These are phyloP conservation scores for Muntiacus muntjak DNA, from an alignment of 2,113 vertebrate species.

Conservation along the genomic window DNA sequence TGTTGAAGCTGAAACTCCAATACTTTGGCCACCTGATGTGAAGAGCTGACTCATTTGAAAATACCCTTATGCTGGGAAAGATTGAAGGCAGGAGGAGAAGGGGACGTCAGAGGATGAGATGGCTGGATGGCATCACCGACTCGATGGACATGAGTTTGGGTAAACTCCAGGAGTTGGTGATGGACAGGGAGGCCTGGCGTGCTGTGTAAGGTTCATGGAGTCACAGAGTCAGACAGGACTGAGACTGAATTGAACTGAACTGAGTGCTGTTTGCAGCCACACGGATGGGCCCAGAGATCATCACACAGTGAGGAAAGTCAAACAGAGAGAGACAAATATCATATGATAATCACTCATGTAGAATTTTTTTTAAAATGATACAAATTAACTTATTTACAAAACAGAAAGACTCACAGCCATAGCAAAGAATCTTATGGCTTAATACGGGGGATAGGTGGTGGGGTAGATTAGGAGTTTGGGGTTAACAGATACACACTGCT, in stretches of 20 bases:
- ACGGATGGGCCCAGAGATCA: background rate
- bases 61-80: background rate
- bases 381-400: background rate
- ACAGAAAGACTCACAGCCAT: background rate
- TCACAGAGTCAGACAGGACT: rapidly evolving
- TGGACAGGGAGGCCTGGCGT: background rate
- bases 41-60: background rate
- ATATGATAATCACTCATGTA: background rate
- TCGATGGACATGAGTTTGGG: background rate
- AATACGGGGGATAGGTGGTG: background rate
- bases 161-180: rapidly evolving
- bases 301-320: background rate
- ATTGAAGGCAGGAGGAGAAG: background rate
- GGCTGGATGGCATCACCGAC: background rate
- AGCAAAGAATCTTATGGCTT: background rate
- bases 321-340: background rate
- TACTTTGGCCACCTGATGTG: background rate
- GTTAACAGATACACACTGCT: background rate
- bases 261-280: background rate
- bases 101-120: background rate
- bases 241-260: background rate
- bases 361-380: background rate
- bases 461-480: background rate
- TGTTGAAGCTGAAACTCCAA: background rate
- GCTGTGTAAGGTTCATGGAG: background rate